Evolutionary conservation across 2,797 vertebrate species (phyloP).

Genomic region (Halcyon badia): DNA sequence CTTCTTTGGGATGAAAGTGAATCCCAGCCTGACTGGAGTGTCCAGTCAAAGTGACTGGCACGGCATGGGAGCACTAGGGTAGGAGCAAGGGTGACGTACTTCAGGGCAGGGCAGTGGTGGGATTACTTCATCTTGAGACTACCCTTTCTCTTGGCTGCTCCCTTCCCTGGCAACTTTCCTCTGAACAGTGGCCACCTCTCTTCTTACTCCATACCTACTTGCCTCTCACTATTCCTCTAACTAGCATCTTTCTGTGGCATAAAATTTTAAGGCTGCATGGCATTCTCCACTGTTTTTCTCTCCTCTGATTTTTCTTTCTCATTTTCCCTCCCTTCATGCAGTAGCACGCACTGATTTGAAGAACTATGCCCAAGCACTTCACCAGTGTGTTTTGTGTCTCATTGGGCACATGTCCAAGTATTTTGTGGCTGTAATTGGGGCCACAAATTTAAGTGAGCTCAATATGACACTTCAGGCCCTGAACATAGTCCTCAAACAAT

Average conservation of each 20-base stretch:
- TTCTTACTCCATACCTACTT: not conserved
- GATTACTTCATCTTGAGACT: not conserved
- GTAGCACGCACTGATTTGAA: not conserved
- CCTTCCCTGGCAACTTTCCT: not conserved
- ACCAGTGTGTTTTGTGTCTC: not conserved
- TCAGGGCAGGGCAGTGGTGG: not conserved
- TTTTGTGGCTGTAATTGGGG: not conserved
- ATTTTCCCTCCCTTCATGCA: not conserved
- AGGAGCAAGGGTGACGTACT: not conserved
- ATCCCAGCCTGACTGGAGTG: not conserved
- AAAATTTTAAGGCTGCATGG: not conserved
- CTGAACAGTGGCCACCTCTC: not conserved
- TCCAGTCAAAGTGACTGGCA: not conserved
- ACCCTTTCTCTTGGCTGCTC: not conserved
- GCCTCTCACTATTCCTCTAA: not conserved
- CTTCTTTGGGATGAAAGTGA: not conserved
- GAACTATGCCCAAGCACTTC: not conserved
- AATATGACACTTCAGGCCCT: not conserved
- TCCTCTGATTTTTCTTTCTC: not conserved
- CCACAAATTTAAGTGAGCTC: not conserved
- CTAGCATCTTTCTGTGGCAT: not conserved
- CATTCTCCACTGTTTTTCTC: not conserved
- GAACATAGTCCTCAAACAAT: not conserved
- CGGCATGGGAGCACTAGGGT: not conserved
- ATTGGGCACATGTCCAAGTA: not conserved